Evolutionary conservation across 2,797 vertebrate genomes (phyloP), one percentile per base, ranked within the genome.

Genomic region (Microhierax caerulescens): DNA sequence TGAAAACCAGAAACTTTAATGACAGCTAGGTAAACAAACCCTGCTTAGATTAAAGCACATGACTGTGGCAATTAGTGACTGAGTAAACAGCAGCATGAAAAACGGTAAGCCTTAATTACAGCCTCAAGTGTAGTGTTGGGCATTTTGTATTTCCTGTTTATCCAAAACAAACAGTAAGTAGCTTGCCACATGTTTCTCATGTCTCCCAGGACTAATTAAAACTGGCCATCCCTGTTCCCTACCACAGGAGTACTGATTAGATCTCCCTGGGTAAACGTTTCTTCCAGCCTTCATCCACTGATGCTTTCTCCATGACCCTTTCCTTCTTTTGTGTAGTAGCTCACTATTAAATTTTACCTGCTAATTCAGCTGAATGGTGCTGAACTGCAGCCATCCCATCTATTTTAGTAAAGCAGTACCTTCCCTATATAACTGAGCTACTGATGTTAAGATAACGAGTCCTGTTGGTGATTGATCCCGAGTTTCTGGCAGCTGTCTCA

Each of bases 181-280:
- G 76, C 80, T 88, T 69, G 94, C 82, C 94, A 95, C 91, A 92
- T 81, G 84, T 85, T 93, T 90, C 67, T 79, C 53, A 13, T 22
- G 45, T 95, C 88, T 93, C 95, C 3, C 11, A 97, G 89, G 88
- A 41, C 78, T 96, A 97, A 97, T 83, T 97, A 94, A 93, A 75
- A 85, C 41, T n/a, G 70, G 76, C 75, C 64, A 92, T 92, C 57
- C 63, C 82, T 85, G 50, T n/a, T 92, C 76, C 56, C 1, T 6
- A 12, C 78, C 88, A 94, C 92, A 72, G 97, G 88, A 93, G 88
- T 51, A 77, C 63, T 1, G 21, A 90, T 47, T 61, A 94, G 56
- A 92, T 82, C 60, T 95, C 94, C 76, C 84, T 69, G 63, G 70
- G 68, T 47, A 88, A 87, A 69, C 50, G 84, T 25, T 41, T 74